phyloP scores from a whole-genome alignment of 2,797 vertebrate genomes.

The Percopsis omiscomaycus region DNA sequence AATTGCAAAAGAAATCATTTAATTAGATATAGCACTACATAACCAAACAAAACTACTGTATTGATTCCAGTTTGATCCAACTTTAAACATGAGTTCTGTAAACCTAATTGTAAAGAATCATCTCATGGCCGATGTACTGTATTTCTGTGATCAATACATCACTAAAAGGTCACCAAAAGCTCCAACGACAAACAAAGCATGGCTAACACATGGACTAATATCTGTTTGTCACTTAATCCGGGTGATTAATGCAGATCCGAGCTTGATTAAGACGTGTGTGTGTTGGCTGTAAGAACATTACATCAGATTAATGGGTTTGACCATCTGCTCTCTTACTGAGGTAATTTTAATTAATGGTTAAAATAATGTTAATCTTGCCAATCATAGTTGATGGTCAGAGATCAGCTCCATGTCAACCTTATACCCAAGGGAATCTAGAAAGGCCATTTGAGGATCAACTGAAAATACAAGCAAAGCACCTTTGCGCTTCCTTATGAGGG shows the following conservation, averaged over 20 bases:
- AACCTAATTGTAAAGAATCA: constrained; percentile 15
- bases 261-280: constrained; percentile 76
- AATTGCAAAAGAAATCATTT: constrained; percentile 6
- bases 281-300: constrained; percentile 78
- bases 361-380: constrained; percentile 60
- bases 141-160: constrained; percentile 43
- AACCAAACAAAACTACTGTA: constrained; percentile 27
- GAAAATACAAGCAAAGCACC: background rate
- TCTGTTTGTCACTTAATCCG: constrained; percentile 78
- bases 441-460: constrained; percentile 37
- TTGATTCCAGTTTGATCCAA: constrained; percentile 13
- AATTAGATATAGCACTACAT: constrained; percentile 14
- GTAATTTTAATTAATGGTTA: constrained; percentile 77
- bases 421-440: background rate
- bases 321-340: constrained; percentile 77
- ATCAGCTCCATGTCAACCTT: constrained; percentile 37
- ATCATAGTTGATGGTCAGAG: constrained; percentile 47
- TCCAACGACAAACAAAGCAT: constrained; percentile 53
- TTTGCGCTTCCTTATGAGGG: constrained; percentile 26
- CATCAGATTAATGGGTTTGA: constrained; percentile 66
- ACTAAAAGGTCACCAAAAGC: constrained; percentile 59
- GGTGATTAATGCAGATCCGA: constrained; percentile 79
- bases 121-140: constrained; percentile 12
- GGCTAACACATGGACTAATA: constrained; percentile 63
- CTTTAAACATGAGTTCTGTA: constrained; percentile 3